Percentiles rank a stretch among this genome's conserved stretches.
These are phyloP conservation scores for Dysdera silvatica DNA, from an alignment of 1,140 invertebrate species.

Conservation along the genomic window DNA sequence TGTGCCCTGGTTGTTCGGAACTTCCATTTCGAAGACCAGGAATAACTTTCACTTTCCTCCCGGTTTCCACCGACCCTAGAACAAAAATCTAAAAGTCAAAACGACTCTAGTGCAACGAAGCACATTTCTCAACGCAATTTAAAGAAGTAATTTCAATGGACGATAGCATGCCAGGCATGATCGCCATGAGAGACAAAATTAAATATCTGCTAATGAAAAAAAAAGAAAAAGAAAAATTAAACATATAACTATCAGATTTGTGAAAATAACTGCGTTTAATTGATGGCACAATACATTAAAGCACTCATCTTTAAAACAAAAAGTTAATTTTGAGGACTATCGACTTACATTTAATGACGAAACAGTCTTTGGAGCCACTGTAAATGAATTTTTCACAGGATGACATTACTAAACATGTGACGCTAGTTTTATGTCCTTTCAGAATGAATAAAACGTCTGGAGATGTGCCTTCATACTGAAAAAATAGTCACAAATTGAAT, in stretches of 20 bases:
- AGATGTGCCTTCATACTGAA: conserved; percentile 10
- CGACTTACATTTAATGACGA: conserved; percentile 74
- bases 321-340: too few species aligned
- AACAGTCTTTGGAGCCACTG: conserved; percentile 78
- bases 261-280: too few species aligned
- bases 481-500: background rate
- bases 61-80: conserved; percentile 50
- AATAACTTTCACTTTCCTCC: conserved; percentile 46
- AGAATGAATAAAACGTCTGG: conserved; percentile 10
- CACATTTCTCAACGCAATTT: background rate
- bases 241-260: background rate
- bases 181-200: background rate
- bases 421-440: conserved; percentile 57
- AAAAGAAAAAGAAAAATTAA: background rate
- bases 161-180: background rate
- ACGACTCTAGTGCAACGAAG: background rate
- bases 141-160: background rate
- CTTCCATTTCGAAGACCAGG: conserved; percentile 37
- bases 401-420: conserved; percentile 75
- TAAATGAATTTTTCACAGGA: conserved; percentile 64
- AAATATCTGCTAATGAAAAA: background rate
- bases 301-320: too few species aligned
- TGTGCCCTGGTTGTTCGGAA: conserved; percentile 45
- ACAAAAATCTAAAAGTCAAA: background rate
- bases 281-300: too few species aligned